phyloP scores from a whole-genome alignment of 2,888 invertebrate genomes.

The Tortrix viridana region DNA sequence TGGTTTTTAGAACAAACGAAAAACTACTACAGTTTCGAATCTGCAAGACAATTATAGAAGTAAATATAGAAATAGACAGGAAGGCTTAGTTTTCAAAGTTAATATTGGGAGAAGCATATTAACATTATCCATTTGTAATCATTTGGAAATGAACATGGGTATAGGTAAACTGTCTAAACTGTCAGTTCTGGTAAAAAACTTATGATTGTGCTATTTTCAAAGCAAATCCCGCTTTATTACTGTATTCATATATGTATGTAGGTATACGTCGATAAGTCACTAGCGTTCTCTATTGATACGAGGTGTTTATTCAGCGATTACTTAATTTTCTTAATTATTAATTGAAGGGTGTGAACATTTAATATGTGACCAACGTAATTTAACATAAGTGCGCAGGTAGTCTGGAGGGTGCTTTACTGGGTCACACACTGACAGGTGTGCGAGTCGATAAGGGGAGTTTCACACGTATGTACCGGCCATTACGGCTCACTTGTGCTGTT shows the following conservation, averaged over 20 bases:
- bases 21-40: too few relatives aligned
- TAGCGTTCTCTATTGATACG: neutral
- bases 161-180: too few relatives aligned
- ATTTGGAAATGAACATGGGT: too few relatives aligned
- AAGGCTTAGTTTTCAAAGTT: too few relatives aligned
- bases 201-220: conserved; percentile 12
- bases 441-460: conserved; percentile 64
- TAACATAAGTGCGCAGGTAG: conserved; percentile 8
- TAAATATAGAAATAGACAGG: too few relatives aligned
- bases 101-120: too few relatives aligned
- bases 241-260: conserved; percentile 5
- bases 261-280: neutral
- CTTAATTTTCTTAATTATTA: conserved; percentile 6
- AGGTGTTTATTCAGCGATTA: neutral
- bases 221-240: neutral
- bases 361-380: neutral
- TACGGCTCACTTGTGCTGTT: conserved; percentile 55
- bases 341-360: conserved; percentile 20
- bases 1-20: conserved; percentile 1
- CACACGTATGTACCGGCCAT: conserved; percentile 55
- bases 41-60: too few relatives aligned
- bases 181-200: conserved; percentile 5
- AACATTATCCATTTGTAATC: too few relatives aligned
- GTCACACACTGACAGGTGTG: conserved; percentile 60
- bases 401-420: conserved; percentile 57